A percentile compares a stretch with the other conserved stretches of the same genome.
Evolutionary conservation across 2,888 invertebrate genomes (phyloP).

Genomic region (Lissocephala sabroskyi): DNA sequence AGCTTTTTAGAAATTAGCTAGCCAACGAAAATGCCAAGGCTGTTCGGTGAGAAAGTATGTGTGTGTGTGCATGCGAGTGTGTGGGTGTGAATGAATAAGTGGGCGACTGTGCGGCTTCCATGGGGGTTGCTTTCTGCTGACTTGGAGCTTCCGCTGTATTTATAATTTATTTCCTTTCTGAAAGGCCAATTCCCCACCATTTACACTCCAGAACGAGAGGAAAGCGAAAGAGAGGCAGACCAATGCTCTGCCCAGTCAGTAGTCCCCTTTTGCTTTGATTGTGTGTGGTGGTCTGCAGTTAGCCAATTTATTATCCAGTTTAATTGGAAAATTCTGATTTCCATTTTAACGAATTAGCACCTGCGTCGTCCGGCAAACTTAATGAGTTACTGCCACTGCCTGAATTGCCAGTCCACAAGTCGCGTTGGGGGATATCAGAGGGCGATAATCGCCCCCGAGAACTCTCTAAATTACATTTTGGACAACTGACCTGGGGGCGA

Average conservation of each 20-base stretch:
- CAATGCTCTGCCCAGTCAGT: too few relatives aligned
- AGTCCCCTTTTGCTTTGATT: slow-evolving; percentile 1
- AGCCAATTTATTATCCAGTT: slow-evolving; percentile 65
- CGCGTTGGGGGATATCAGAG: too few relatives aligned
- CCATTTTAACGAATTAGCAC: slow-evolving; percentile 64
- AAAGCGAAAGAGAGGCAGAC: too few relatives aligned
- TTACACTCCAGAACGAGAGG: too few relatives aligned
- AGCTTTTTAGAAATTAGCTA: slow-evolving; percentile 65
- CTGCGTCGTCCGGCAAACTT: slow-evolving; percentile 38
- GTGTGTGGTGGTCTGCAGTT: slow-evolving; percentile 15
- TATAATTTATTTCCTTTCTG: slow-evolving; percentile 58
- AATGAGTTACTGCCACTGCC: slow-evolving; percentile 6
- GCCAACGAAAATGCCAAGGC: slow-evolving; percentile 53
- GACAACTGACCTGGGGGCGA: too few relatives aligned
- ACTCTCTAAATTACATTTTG: slow-evolving; percentile 59
- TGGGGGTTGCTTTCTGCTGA: slow-evolving; percentile 58
- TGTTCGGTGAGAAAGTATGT: neutral
- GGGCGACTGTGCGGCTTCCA: slow-evolving; percentile 5
- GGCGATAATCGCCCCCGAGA: too few relatives aligned
- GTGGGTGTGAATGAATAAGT: slow-evolving; percentile 1
- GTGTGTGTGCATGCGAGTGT: slow-evolving; percentile 20
- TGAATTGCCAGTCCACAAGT: too few relatives aligned
- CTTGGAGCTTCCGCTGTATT: slow-evolving; percentile 66
- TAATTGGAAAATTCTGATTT: slow-evolving; percentile 65
- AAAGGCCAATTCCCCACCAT: neutral